Evolutionary conservation across 2,797 vertebrate species (phyloP).

Genomic region (Apogon talboti): DNA sequence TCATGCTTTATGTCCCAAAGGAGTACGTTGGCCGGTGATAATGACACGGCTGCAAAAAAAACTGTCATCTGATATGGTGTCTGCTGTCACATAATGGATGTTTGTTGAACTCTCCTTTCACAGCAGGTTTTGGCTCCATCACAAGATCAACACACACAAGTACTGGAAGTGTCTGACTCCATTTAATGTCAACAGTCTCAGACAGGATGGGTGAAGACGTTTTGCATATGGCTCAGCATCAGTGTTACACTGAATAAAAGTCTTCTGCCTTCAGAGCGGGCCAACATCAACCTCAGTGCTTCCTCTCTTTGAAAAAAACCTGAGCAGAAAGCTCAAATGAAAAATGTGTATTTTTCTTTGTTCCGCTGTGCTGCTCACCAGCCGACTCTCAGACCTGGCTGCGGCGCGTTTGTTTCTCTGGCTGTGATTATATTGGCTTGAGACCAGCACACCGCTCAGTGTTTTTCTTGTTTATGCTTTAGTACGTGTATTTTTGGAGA

Average conservation of each 20-base stretch:
- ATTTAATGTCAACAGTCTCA: slow-evolving; percentile 82
- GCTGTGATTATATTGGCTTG: slow-evolving; percentile 69
- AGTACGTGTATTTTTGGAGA: slow-evolving; percentile 41
- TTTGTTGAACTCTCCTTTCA: slow-evolving; percentile 59
- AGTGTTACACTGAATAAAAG: slow-evolving; percentile 89
- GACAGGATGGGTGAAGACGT: slow-evolving; percentile 73
- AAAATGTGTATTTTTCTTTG: slow-evolving; percentile 85
- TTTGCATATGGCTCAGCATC: slow-evolving; percentile 66
- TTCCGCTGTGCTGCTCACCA: slow-evolving; percentile 80
- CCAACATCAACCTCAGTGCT: slow-evolving; percentile 90
- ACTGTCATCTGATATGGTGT: slow-evolving; percentile 64
- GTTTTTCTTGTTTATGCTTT: slow-evolving; percentile 66
- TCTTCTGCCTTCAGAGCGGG: slow-evolving; percentile 83
- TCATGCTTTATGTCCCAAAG: neutral
- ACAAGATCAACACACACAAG: slow-evolving; percentile 84
- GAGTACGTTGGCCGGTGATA: slow-evolving; percentile 43
- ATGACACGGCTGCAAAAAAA: slow-evolving; percentile 52
- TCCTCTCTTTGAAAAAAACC: slow-evolving; percentile 83
- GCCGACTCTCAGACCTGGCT: slow-evolving; percentile 76
- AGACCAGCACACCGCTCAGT: slow-evolving; percentile 48
- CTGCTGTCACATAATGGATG: slow-evolving; percentile 69
- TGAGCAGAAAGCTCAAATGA: slow-evolving; percentile 70
- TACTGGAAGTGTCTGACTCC: slow-evolving; percentile 83
- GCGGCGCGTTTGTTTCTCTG: slow-evolving; percentile 53
- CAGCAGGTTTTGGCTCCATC: slow-evolving; percentile 61